These are phyloP conservation scores for Phylloscopus trochiloides DNA, from an alignment of 2,113 vertebrate species.

Conservation along the genomic window DNA sequence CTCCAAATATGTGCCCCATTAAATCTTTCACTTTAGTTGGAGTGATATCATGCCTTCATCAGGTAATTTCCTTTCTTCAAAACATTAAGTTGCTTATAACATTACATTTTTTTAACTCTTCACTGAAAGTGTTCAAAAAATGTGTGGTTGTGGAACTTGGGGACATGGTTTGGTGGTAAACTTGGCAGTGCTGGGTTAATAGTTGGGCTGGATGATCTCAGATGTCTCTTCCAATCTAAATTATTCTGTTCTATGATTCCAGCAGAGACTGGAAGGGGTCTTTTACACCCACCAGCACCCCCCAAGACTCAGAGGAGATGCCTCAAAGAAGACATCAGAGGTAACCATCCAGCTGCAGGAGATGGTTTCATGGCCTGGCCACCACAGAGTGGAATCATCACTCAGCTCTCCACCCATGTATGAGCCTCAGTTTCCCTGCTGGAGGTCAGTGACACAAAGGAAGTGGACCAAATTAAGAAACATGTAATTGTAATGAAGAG, in stretches of 20 bases:
- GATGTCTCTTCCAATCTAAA: background rate
- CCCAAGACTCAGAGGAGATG: background rate
- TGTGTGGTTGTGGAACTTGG: background rate
- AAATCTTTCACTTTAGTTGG: background rate
- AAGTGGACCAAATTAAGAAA: background rate
- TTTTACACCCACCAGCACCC: background rate
- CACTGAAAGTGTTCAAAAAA: background rate
- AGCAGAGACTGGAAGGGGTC: background rate
- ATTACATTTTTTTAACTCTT: background rate
- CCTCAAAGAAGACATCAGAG: background rate
- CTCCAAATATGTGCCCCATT: background rate
- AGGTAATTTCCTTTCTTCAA: background rate
- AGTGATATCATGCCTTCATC: background rate
- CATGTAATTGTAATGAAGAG: background rate
- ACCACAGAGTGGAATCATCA: background rate
- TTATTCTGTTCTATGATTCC: background rate
- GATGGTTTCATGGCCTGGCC: background rate
- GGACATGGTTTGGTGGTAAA: background rate
- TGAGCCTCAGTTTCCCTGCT: background rate
- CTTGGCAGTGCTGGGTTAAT: background rate
- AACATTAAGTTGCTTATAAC: background rate
- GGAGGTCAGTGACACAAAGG: background rate
- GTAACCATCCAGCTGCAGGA: background rate
- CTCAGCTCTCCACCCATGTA: background rate
- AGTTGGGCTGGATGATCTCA: background rate